Evolutionary conservation across 2,888 invertebrate genomes (phyloP).

Genomic region (Phragmatobia fuliginosa): DNA sequence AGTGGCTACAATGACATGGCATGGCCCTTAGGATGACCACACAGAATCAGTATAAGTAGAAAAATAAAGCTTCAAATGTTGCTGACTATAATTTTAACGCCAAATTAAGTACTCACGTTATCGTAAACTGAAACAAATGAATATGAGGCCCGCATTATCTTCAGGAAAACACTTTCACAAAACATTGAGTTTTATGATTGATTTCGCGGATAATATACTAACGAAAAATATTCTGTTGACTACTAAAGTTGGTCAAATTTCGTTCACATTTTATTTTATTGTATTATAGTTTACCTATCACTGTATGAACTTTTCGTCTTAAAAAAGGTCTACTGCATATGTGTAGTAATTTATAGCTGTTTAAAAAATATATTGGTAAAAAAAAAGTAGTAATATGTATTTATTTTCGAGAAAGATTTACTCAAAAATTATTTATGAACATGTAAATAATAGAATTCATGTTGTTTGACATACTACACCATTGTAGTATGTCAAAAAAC

Average conservation of each 20-base stretch:
- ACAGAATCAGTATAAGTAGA: too few species aligned
- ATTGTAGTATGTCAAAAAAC: too few species aligned
- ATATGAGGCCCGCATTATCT: neutral
- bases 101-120: neutral
- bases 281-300: too few species aligned
- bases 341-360: too few species aligned
- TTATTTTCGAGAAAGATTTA: neutral
- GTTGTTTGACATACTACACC: too few species aligned
- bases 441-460: too few species aligned
- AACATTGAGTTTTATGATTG: neutral
- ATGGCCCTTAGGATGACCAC: too few species aligned
- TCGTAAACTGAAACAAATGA: neutral
- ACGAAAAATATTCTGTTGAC: neutral
- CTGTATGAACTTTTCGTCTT: too few species aligned
- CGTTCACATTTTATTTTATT: neutral
- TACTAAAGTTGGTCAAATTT: neutral
- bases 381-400: too few species aligned
- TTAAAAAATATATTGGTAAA: too few species aligned
- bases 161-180: neutral
- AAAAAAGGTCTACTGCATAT: too few species aligned
- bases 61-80: neutral
- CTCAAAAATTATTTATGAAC: neutral
- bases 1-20: too few species aligned
- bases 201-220: neutral
- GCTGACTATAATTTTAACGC: neutral